phyloP scores from a whole-genome alignment of 2,797 vertebrate species.

The Pipistrellus nathusii region DNA sequence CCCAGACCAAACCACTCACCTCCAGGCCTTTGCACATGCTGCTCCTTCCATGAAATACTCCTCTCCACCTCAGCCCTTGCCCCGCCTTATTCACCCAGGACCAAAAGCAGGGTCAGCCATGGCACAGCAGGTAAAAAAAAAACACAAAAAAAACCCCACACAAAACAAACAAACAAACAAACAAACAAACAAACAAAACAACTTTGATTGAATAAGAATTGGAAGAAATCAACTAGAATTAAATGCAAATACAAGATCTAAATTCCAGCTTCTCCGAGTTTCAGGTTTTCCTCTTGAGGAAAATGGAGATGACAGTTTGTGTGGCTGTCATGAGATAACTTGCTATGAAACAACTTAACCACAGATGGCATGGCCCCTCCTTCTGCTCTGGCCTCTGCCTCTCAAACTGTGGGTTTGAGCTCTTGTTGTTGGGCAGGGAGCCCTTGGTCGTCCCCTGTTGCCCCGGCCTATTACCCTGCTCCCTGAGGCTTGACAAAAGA shows the following conservation, averaged over 20 bases:
- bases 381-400: not conserved
- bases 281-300: not conserved
- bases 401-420: not conserved
- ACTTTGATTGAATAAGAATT: not conserved
- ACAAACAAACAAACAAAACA: too few relatives aligned
- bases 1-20: not conserved
- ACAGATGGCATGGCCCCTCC: fast-evolving
- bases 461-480: not conserved
- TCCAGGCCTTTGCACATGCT: not conserved
- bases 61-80: not conserved
- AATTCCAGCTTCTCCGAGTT: not conserved
- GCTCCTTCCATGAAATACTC: not conserved
- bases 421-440: not conserved
- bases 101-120: not conserved
- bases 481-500: not conserved
- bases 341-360: not conserved
- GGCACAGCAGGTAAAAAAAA: not conserved
- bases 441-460: not conserved
- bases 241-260: not conserved
- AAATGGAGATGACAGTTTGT: not conserved
- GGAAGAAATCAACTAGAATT: not conserved
- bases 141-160: too few relatives aligned
- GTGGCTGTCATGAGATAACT: not conserved
- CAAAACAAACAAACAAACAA: too few relatives aligned
- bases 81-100: not conserved